Percentiles rank a stretch among this genome's conserved stretches.
These are phyloP conservation scores for Alethe castanea DNA, from an alignment of 2,113 vertebrate species.

Conservation along the genomic window DNA sequence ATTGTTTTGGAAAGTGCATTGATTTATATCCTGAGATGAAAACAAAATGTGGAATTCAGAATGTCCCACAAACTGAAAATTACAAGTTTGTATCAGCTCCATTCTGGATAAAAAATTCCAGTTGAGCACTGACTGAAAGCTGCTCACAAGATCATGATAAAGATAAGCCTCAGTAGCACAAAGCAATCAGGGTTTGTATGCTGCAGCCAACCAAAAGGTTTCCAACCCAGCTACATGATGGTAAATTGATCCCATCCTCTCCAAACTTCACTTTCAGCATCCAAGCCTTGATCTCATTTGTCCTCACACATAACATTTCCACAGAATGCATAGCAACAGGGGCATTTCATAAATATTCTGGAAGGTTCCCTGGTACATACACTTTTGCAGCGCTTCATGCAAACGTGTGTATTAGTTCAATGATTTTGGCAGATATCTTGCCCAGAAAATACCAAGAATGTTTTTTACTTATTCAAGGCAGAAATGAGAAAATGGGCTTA, in stretches of 20 bases:
- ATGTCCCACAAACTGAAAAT: neutral
- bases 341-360: neutral
- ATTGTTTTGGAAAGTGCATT: neutral
- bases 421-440: neutral
- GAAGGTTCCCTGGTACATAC: neutral
- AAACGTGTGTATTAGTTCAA: neutral
- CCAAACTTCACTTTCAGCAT: neutral
- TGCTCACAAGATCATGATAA: neutral
- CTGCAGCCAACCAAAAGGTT: neutral
- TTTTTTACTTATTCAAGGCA: neutral
- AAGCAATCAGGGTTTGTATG: neutral
- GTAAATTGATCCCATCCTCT: neutral
- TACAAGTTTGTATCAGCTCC: neutral
- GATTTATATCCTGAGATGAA: neutral
- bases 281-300: neutral
- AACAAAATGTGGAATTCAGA: neutral
- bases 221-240: neutral
- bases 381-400: neutral
- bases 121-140: neutral
- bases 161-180: neutral
- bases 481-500: neutral
- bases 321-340: neutral
- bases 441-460: neutral
- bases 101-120: neutral
- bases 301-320: neutral